Conservation (phyloP, 2,113 vertebrate species). For the Parus major region DNA sequence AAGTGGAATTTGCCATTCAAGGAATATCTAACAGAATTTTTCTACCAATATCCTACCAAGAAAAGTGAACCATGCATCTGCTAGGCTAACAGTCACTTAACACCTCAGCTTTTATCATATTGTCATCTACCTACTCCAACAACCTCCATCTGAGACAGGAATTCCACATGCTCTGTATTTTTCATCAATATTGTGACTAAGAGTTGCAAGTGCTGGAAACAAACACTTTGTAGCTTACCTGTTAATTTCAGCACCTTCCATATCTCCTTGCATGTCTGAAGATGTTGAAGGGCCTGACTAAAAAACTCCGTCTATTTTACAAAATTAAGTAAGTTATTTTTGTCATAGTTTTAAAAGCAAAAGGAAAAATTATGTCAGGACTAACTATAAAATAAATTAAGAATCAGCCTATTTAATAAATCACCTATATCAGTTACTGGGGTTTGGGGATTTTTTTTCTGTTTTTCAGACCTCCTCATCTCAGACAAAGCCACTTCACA, state of each 20-base stretch:
- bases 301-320: constrained; percentile 75
- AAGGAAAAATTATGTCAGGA: background rate
- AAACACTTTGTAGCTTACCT: constrained; percentile 72
- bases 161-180: background rate
- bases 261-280: constrained; percentile 82
- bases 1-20: background rate
- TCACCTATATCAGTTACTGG: background rate
- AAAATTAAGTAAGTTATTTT: constrained; percentile 12
- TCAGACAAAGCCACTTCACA: background rate
- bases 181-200: background rate
- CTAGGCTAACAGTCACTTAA: background rate
- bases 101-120: background rate
- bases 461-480: background rate
- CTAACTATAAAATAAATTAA: background rate
- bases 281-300: constrained; percentile 79
- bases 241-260: constrained; percentile 84
- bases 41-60: background rate
- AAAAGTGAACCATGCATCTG: background rate
- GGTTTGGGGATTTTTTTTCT: fast-evolving
- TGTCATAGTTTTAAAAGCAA: background rate
- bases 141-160: background rate
- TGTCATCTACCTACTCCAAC: background rate
- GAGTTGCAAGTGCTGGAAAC: background rate
- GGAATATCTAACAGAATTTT: background rate
- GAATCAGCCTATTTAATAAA: background rate